Evolutionary conservation across 1,140 invertebrate genomes (phyloP), one percentile per base, ranked within the genome.

Genomic region (Bombus difficillimus): DNA sequence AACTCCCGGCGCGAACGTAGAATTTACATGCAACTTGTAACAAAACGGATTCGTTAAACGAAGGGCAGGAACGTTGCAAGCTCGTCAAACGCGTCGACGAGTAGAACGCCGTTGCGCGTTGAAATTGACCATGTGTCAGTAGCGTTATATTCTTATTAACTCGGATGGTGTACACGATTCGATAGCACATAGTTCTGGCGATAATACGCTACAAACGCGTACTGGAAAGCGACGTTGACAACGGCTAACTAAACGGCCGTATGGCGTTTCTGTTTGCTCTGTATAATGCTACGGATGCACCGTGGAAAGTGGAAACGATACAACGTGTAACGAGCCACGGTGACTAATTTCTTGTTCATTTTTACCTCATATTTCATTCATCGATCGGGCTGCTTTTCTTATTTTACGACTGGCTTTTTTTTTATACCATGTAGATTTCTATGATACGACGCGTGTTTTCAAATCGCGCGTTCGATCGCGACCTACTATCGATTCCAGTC

Each of bases 281-380:
- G 59, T 77, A n/a, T 90, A 89, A 90, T 90, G 85, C 82, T 71
- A 76, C 86, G 88, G 88, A 90, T 83, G 86, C 81, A 89, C n/a
- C 75, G 86, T 75, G 79, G 74, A 90, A 87, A 85, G 86, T 75
- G 79, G 74, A 90, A 87, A 85, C 74, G 89, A 88, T 83, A 88
- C 77, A 76, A 74, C 76, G 41, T 79, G 78, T 76, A 80, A 80
- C 59, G 32, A 88, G 69, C 66, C 43, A 59, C 71, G 41, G 25
- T 66, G 39, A 39, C 59, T 85, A 69, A 85, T 83, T 81, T 73
- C 72, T 68, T 87, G 37, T 15, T 72, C 69, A 53, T 85, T 85
- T 66, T n/a, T 32, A n/a, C 57, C 28, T 25, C 12, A 22, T 39
- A 43, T 43, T 34, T 83, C 68, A 74, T 77, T 88, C 73, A 82